Evolutionary conservation across 2,888 invertebrate species (phyloP), one percentile per base, ranked within the genome.

Genomic region (Melanargia galathea): DNA sequence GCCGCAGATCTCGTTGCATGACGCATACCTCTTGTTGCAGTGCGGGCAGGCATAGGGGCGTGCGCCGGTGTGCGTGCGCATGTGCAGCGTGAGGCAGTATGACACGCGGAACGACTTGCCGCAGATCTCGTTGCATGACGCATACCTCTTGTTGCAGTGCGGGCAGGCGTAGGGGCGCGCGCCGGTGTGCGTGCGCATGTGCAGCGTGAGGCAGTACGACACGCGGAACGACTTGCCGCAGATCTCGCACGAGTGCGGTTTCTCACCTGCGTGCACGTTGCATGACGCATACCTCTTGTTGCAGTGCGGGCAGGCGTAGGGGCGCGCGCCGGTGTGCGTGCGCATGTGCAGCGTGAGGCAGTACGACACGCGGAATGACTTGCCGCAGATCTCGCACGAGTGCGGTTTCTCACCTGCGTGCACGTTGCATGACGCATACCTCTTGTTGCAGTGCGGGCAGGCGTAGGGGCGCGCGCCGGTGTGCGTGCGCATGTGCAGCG

Each of bases 191-290:
- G 96, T 96, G 60, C 96, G 92, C 93, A 96, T 93, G 80, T 96
- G 96, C 10, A 96, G 84, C 0, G 96, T 96, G 54, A 96, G 86
- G 64, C 96, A 96, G 78, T 96, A 96, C 57, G 95, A 94, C 24
- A 96, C 96, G 10, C 96, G 92, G 84, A 96, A 96, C 3, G 94
- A 93, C 81, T 96, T 96, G 51, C 96, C 96, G 77, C 96, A 96
- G 33, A 96, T 94, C 79, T 95, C 95, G 73, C 96, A 96, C 60
- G 93, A 90, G 74, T 96, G 95, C 0, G 96, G 96, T n/a, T n/a
- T n/a, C n/a, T n/a, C n/a, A n/a, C n/a, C n/a, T n/a, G n/a, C n/a
- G n/a, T n/a, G n/a, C n/a, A n/a, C n/a, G n/a, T n/a, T n/a, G n/a
- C n/a, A n/a, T n/a, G n/a, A n/a, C n/a, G n/a, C n/a, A n/a, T n/a